Evolutionary conservation across 2,797 vertebrate species (phyloP).

Genomic region (Megalops cyprinoides): DNA sequence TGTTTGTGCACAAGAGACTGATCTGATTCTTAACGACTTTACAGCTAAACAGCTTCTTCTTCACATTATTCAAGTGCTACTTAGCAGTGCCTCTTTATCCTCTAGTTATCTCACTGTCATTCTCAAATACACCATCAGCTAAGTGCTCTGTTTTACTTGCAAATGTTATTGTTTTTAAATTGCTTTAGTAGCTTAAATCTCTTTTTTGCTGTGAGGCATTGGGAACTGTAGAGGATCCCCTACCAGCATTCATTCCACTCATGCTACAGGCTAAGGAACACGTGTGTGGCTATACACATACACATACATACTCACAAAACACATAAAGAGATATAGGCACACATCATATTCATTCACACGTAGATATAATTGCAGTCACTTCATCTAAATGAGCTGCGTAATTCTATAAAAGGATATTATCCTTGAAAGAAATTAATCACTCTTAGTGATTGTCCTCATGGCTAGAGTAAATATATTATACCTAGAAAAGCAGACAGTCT

Average conservation of each 20-base stretch:
- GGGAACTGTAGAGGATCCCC: conserved; percentile 20
- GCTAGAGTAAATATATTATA: conserved; percentile 60
- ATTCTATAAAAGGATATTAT: conserved; percentile 56
- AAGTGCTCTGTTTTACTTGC: conserved; percentile 49
- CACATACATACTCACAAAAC: neutral
- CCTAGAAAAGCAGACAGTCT: conserved; percentile 55
- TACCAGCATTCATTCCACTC: conserved; percentile 17
- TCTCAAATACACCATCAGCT: conserved; percentile 42
- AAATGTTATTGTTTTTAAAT: conserved; percentile 59
- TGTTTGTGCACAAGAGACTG: conserved; percentile 34
- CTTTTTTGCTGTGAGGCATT: conserved; percentile 44
- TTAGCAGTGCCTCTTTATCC: conserved; percentile 38
- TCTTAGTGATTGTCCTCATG: conserved; percentile 53
- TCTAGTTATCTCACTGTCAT: conserved; percentile 40
- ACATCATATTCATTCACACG: conserved; percentile 7
- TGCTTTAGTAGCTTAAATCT: conserved; percentile 54
- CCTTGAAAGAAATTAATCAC: conserved; percentile 59
- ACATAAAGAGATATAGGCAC: neutral
- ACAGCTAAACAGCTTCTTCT: conserved; percentile 43
- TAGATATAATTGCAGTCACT: conserved; percentile 14
- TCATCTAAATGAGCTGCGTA: conserved; percentile 46
- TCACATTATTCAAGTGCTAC: conserved; percentile 42
- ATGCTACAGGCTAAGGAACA: neutral
- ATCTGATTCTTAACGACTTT: conserved; percentile 39
- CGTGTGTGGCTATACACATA: conserved; percentile 14